Evolutionary conservation across 2,888 invertebrate genomes (phyloP).

Genomic region (Cacoxenus indagator): DNA sequence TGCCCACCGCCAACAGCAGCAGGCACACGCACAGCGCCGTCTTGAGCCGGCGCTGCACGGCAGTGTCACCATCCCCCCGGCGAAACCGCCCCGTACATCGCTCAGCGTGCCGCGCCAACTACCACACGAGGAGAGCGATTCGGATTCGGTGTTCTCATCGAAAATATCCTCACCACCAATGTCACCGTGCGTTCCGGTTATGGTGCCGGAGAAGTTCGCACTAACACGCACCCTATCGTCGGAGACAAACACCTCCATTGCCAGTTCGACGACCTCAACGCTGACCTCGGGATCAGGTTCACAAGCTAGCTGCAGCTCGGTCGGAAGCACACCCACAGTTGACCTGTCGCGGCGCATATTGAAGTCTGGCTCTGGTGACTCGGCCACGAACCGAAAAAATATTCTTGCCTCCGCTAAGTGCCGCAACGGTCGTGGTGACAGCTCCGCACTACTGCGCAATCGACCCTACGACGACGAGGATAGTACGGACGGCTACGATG

Average conservation of each 20-base stretch:
- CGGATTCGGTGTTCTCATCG: constrained; percentile 90
- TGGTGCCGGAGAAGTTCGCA: constrained; percentile 73
- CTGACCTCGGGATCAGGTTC: constrained; percentile 82
- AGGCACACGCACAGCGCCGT: constrained; percentile 43
- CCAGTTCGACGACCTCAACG: constrained; percentile 79
- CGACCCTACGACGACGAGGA: constrained; percentile 74
- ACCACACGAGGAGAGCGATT: constrained; percentile 74
- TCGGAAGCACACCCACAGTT: constrained; percentile 77
- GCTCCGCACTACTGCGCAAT: constrained; percentile 80
- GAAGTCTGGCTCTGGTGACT: constrained; percentile 48
- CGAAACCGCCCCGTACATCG: constrained; percentile 69
- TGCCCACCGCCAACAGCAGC: constrained; percentile 34
- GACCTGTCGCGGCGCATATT: constrained; percentile 79
- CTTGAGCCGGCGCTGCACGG: constrained; percentile 51
- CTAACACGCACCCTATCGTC: constrained; percentile 79
- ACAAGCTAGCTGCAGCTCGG: constrained; percentile 79
- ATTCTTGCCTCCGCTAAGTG: constrained; percentile 89
- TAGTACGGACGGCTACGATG: constrained; percentile 69
- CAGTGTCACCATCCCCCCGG: constrained; percentile 57
- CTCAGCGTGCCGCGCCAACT: constrained; percentile 55
- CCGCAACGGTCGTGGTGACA: constrained; percentile 83
- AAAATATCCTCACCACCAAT: constrained; percentile 84
- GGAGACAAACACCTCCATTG: constrained; percentile 80
- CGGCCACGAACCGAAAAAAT: constrained; percentile 83
- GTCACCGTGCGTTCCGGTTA: constrained; percentile 74